phyloP scores from a whole-genome alignment of 2,113 vertebrate genomes.

The Aix galericulata region DNA sequence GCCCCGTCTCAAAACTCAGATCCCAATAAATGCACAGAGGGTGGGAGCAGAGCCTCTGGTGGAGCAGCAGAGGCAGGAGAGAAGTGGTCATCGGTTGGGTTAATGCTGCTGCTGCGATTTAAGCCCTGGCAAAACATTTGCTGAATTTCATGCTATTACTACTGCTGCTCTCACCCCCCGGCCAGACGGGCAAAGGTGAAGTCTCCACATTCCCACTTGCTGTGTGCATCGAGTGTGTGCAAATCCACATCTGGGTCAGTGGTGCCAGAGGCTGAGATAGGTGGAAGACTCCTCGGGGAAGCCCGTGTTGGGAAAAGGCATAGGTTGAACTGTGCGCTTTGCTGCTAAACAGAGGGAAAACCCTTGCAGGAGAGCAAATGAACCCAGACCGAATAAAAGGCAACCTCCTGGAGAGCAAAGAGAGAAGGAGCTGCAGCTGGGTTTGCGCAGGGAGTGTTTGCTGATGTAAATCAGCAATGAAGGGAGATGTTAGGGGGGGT shows the following conservation, averaged over 20 bases:
- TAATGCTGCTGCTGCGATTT: not conserved
- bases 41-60: rapidly evolving
- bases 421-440: not conserved
- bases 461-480: not conserved
- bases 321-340: rapidly evolving
- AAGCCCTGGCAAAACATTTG: not conserved
- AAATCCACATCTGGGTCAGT: not conserved
- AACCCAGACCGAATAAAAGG: not conserved
- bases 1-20: not conserved
- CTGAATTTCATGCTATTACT: not conserved
- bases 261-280: not conserved
- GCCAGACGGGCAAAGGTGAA: not conserved
- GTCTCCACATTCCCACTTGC: rapidly evolving
- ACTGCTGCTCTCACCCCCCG: rapidly evolving
- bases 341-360: not conserved
- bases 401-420: not conserved
- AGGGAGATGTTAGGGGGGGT: not conserved
- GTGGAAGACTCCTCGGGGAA: not conserved
- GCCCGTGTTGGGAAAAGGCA: rapidly evolving
- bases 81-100: not conserved
- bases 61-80: not conserved
- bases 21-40: rapidly evolving
- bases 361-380: not conserved
- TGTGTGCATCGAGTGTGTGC: rapidly evolving
- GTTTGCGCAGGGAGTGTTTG: not conserved